Base-by-base conservation (phyloP, 2,113 vertebrate genomes). In the Anolis carolinensis region DNA sequence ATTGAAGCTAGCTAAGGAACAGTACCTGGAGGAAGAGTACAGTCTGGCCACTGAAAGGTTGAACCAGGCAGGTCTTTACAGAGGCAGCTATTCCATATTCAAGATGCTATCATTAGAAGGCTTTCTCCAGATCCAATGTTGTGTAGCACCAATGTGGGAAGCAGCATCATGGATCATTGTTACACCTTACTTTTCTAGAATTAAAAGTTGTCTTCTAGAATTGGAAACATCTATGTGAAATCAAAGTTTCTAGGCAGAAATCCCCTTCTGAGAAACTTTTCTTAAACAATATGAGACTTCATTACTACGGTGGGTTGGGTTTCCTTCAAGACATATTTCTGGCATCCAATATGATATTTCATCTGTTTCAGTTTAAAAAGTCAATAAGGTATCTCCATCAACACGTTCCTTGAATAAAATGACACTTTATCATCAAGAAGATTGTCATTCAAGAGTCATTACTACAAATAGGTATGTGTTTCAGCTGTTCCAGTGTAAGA, bases 361-460 rank as follows among this genome's bases (percentile, higher is more conserved):
- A 59, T 4, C 55, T 59, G 14, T 59, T 59, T 13, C 55, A 59
- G 14, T 59, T 59, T 1, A 59, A 59, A 59, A 59, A 59, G 18
- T 16, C 13, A 59, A 16, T 18, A 59, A 14, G 14, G 16, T 2
- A 59, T 59, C 13, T 18, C 18, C 55, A 59, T 18, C 55, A 59
- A 59, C 14, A 59, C 27, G 11, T 16, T 50, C 27, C 39, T 48
- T 48, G 30, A 70, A 68, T 2, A 50, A 62, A 36, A 55, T 50
- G 63, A 81, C 65, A 18, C 25, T 82, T 7, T 1, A 1, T 6
- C 44, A 44, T 72, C 59, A 88, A 90, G 21, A 39, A 77, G 11
- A 9, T 7, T 89, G 86, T 86, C 86, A 86, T 90, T 90, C 25
- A n/a, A 36, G 84, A 82, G 74, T 70, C 1, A 77, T 7, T 50